A percentile compares a stretch with the other conserved stretches of the same genome.
Conservation (phyloP, 2,113 vertebrate species). For the Lycaon pictus region DNA sequence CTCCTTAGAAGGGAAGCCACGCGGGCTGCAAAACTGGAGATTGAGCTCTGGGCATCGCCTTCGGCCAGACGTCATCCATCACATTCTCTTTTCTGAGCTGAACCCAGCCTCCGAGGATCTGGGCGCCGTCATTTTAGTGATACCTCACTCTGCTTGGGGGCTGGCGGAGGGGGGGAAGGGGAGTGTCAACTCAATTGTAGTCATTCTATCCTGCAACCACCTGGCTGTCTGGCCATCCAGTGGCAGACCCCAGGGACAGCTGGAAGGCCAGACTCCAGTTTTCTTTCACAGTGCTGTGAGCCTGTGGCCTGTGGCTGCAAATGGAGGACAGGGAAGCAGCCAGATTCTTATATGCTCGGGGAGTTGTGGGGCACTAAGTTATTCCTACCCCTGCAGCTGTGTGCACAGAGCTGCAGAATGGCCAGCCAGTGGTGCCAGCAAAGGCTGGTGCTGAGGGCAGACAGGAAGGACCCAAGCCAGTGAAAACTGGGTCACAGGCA, state of each 20-base stretch:
- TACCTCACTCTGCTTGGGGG: not conserved
- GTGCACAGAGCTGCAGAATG: not conserved
- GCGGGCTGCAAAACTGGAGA: not conserved
- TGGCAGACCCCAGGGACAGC: not conserved
- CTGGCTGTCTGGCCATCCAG: not conserved
- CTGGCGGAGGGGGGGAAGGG: rapidly evolving
- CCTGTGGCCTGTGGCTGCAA: not conserved
- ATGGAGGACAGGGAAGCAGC: not conserved
- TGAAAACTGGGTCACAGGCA: not conserved
- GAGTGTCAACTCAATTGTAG: not conserved
- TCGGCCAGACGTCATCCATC: not conserved
- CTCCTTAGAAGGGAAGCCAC: not conserved
- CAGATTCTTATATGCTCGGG: not conserved
- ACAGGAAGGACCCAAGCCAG: not conserved
- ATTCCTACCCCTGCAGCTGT: not conserved
- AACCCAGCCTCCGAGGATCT: not conserved
- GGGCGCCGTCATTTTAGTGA: not conserved
- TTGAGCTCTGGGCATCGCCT: rapidly evolving
- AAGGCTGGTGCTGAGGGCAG: not conserved
- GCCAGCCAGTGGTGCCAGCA: not conserved
- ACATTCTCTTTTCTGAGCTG: not conserved
- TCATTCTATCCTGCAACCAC: not conserved
- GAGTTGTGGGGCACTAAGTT: not conserved
- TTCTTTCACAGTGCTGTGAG: not conserved
- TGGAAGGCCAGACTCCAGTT: not conserved